Evolutionary conservation across 2,888 invertebrate genomes (phyloP).

Genomic region (Caenorhabditis becei): DNA sequence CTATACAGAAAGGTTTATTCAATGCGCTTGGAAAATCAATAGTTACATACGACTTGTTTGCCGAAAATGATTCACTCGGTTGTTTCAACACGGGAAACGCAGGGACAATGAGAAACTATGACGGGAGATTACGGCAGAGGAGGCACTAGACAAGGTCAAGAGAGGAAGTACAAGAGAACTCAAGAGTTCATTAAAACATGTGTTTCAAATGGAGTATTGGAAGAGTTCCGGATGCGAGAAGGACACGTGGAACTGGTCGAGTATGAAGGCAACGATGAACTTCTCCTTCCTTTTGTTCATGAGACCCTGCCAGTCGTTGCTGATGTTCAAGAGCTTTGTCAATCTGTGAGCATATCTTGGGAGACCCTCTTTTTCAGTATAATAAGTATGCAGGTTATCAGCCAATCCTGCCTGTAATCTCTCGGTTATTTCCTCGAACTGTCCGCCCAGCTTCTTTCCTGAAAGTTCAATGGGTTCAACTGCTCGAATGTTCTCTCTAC

Average conservation of each 20-base stretch:
- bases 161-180: constrained; percentile 11
- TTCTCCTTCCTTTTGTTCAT: constrained; percentile 16
- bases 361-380: constrained; percentile 21
- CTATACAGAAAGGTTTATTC: constrained; percentile 6
- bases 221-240: constrained; percentile 42
- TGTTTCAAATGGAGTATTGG: constrained; percentile 18
- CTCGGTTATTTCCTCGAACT: constrained; percentile 24
- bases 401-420: constrained; percentile 24
- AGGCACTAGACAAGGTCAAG: constrained; percentile 9
- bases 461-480: neutral
- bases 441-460: constrained; percentile 35
- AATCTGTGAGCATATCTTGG: constrained; percentile 40
- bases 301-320: constrained; percentile 35
- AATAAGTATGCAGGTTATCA: constrained; percentile 22
- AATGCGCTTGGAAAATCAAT: neutral
- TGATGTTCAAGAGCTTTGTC: constrained; percentile 9
- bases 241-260: constrained; percentile 21
- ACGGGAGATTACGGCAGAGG: constrained; percentile 23
- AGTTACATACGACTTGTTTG: constrained; percentile 19
- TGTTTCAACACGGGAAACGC: constrained; percentile 26
- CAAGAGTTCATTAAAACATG: neutral
- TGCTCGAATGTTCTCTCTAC: neutral
- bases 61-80: constrained; percentile 41
- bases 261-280: constrained; percentile 15
- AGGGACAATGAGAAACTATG: constrained; percentile 15